Evolutionary conservation across 2,797 vertebrate species (phyloP).

Genomic region (Trachops cirrhosus): DNA sequence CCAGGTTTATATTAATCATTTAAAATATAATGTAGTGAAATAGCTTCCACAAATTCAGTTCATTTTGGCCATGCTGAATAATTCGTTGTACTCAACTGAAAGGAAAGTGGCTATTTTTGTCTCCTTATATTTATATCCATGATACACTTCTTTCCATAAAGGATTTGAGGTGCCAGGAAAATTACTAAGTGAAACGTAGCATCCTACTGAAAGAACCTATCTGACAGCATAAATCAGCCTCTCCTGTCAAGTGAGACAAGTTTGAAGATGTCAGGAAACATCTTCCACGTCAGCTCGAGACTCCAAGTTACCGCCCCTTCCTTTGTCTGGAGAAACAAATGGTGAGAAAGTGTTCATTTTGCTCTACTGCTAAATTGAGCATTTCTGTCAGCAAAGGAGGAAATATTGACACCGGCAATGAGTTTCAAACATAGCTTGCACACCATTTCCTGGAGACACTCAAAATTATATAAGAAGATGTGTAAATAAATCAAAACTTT

Average conservation of each 20-base stretch:
- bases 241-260: conserved; percentile 68
- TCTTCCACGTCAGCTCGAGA: conserved; percentile 80
- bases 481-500: conserved; percentile 45
- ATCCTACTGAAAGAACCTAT: background rate
- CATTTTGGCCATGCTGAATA: background rate
- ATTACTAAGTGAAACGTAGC: conserved; percentile 40
- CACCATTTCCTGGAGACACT: conserved; percentile 63
- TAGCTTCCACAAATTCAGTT: background rate
- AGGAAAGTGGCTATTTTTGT: conserved; percentile 62
- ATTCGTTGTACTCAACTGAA: background rate
- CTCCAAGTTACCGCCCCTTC: conserved; percentile 76
- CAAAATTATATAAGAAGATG: background rate
- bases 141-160: conserved; percentile 46
- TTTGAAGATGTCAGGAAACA: conserved; percentile 80
- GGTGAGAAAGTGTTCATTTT: conserved; percentile 17
- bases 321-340: conserved; percentile 75
- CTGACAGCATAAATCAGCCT: conserved; percentile 63
- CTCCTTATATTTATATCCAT: conserved; percentile 55
- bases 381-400: conserved; percentile 38
- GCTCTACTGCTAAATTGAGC: conserved; percentile 27
- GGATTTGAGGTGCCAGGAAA: conserved; percentile 61
- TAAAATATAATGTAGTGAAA: background rate
- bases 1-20: background rate
- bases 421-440: conserved; percentile 13
- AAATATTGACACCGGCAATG: background rate